Percentiles rank a stretch among this genome's conserved stretches.
Conservation (phyloP, 1,140 invertebrate genomes). For the Sarcophaga peregrina region DNA sequence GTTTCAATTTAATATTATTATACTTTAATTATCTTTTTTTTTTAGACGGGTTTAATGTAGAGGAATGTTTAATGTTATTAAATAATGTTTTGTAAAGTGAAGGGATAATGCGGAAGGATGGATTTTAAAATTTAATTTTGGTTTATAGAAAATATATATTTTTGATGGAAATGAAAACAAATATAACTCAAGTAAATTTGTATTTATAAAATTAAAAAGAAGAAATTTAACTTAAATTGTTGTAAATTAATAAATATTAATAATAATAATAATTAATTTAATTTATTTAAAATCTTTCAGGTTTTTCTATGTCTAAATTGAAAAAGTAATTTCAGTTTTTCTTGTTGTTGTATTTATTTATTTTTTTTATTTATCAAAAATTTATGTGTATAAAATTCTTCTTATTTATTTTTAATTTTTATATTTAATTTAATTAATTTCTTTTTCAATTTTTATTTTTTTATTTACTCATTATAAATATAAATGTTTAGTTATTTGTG, state of each 20-base stretch:
- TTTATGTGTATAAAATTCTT: conserved; percentile 11
- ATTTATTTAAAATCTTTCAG: neutral
- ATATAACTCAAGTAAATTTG: no score
- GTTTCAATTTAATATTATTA: neutral
- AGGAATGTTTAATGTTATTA: neutral
- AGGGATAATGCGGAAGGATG: neutral
- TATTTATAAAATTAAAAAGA: no score
- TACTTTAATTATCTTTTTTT: neutral
- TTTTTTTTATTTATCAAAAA: conserved; percentile 16
- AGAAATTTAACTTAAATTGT: no score
- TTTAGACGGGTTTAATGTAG: neutral
- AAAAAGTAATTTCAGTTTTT: neutral
- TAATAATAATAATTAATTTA: no score
- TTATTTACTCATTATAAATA: neutral
- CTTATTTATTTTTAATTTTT: no score
- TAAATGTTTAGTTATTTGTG: neutral
- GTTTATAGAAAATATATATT: no score
- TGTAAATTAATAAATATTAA: no score
- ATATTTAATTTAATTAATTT: no score
- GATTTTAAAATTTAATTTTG: no score
- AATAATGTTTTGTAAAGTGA: neutral
- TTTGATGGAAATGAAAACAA: no score
- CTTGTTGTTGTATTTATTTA: neutral
- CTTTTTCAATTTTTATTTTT: no score
- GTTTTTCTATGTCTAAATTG: neutral